phyloP scores from a whole-genome alignment of 1,140 invertebrate genomes.

The Drosophila arawakana region DNA sequence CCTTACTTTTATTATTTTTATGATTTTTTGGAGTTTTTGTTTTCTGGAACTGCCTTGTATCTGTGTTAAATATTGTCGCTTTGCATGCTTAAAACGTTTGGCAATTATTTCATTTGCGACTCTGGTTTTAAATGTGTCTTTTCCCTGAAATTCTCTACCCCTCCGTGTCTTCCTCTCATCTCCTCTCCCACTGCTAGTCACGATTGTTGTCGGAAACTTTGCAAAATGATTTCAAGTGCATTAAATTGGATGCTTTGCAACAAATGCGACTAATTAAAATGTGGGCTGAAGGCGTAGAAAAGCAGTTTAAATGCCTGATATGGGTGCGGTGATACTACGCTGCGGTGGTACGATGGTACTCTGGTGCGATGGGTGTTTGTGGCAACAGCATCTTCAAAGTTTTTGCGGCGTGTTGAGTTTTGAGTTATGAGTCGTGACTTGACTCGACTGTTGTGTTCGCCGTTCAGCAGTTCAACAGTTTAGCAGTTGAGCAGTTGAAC shows the following conservation, averaged over 20 bases:
- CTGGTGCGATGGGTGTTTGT: conserved; percentile 1
- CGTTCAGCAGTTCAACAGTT: conserved; percentile 25
- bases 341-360: background rate
- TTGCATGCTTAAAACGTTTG: conserved; percentile 72
- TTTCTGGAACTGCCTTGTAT: conserved; percentile 7
- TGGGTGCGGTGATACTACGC: background rate
- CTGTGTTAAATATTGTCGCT: conserved; percentile 49
- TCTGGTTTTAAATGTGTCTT: conserved; percentile 29
- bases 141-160: background rate
- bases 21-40: background rate
- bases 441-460: conserved; percentile 35
- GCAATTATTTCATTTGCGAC: conserved; percentile 75
- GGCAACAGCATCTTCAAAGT: conserved; percentile 39
- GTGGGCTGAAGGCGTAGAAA: conserved; percentile 50
- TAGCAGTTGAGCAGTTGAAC: conserved; percentile 20
- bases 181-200: conserved; percentile 1
- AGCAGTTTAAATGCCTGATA: conserved; percentile 22
- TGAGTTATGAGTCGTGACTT: conserved; percentile 59
- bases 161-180: background rate
- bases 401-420: conserved; percentile 44
- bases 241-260: conserved; percentile 78
- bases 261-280: conserved; percentile 82
- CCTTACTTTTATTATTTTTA: background rate
- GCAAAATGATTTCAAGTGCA: conserved; percentile 78
- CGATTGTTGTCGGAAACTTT: conserved; percentile 59